Conservation (phyloP, 2,888 invertebrate species). For the Arge pagana region DNA sequence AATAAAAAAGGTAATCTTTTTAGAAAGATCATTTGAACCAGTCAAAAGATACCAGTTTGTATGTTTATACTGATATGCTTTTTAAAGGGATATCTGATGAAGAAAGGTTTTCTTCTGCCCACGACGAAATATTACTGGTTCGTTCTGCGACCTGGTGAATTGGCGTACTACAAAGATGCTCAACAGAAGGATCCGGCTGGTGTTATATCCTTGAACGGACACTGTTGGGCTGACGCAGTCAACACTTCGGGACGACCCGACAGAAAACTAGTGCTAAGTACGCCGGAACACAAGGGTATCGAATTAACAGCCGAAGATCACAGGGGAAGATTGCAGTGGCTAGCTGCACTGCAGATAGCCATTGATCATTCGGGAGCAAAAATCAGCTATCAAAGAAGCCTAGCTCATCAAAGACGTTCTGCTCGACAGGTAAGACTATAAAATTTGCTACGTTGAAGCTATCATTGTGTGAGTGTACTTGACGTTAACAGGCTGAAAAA, state of each 20-base stretch:
- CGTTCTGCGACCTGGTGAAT: conserved; percentile 74
- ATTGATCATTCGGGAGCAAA: conserved; percentile 71
- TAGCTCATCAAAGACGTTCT: conserved; percentile 61
- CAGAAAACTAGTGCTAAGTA: conserved; percentile 70
- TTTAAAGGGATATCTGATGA: conserved; percentile 71
- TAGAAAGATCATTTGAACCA: background rate
- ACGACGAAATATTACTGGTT: conserved; percentile 82
- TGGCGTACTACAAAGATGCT: conserved; percentile 75
- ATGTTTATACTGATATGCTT: conserved; percentile 5
- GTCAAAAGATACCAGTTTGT: conserved; percentile 2
- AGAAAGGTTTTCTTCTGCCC: conserved; percentile 72
- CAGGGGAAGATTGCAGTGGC: conserved; percentile 77
- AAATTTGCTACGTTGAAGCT: background rate
- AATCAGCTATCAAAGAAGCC: conserved; percentile 72
- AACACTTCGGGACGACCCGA: conserved; percentile 61
- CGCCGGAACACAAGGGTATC: conserved; percentile 70
- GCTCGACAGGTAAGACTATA: conserved; percentile 55
- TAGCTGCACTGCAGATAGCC: conserved; percentile 74
- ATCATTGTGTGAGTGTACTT: background rate
- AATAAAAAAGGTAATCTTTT: conserved; percentile 68
- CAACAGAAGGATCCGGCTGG: conserved; percentile 74
- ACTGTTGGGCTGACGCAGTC: conserved; percentile 69
- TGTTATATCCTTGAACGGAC: conserved; percentile 67
- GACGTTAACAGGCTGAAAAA: conserved; percentile 37
- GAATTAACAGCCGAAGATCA: conserved; percentile 77